phyloP scores from a whole-genome alignment of 2,797 vertebrate species.

The Catostomus latipinnis region DNA sequence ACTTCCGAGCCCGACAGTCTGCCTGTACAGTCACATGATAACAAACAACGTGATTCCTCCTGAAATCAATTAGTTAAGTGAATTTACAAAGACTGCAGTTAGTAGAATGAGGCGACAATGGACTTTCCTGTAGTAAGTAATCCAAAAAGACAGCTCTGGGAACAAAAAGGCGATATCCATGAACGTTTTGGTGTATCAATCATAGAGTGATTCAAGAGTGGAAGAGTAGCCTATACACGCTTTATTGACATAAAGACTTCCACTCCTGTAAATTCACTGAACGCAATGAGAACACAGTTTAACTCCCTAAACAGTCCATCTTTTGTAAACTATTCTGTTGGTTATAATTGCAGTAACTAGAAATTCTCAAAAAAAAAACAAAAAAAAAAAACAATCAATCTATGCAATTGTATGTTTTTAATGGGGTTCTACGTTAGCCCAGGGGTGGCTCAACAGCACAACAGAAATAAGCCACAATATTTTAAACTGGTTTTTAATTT shows the following conservation, averaged over 20 bases:
- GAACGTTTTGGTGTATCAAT: neutral
- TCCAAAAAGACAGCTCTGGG: conserved; percentile 17
- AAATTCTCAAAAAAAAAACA: neutral
- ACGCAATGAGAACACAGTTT: neutral
- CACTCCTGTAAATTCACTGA: neutral
- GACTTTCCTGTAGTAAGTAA: conserved; percentile 39
- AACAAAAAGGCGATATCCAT: neutral
- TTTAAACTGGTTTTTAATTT: no score
- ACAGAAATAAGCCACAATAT: no score
- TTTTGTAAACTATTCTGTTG: neutral
- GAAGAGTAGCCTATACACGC: neutral
- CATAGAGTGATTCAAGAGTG: no score
- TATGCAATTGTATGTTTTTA: no score
- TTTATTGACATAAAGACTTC: neutral
- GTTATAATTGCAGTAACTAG: neutral
- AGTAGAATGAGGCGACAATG: conserved; percentile 13
- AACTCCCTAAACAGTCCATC: neutral
- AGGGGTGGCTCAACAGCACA: no score
- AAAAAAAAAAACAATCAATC: neutral
- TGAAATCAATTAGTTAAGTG: conserved; percentile 81
- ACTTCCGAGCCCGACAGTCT: conserved; percentile 62
- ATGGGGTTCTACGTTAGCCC: no score
- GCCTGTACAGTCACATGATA: conserved; percentile 78
- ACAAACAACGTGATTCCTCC: conserved; percentile 77
- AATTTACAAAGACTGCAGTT: conserved; percentile 68